Percentiles rank a stretch among this genome's conserved stretches.
These are phyloP conservation scores for Lamproptera curius DNA, from an alignment of 2,888 invertebrate genomes.

Conservation along the genomic window DNA sequence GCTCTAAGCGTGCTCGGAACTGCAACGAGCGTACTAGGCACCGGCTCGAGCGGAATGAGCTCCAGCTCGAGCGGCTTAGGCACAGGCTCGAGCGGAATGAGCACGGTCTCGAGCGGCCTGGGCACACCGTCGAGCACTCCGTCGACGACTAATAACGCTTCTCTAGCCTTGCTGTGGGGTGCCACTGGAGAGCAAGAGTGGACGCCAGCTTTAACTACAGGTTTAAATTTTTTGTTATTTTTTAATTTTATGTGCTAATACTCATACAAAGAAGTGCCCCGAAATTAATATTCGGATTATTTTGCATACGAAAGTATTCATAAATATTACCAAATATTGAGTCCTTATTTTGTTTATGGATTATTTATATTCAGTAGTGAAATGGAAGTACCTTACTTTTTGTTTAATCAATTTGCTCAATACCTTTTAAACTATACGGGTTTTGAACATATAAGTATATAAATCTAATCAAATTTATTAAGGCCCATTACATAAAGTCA, in stretches of 20 bases:
- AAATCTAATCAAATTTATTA: no score
- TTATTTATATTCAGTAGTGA: no score
- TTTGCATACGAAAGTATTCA: no score
- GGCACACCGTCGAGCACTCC: conserved; percentile 48
- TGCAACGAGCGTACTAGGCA: conserved; percentile 19
- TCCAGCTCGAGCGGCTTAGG: conserved; percentile 7
- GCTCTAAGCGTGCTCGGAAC: conserved; percentile 30
- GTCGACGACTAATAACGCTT: conserved; percentile 66
- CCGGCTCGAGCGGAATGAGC: conserved; percentile 7
- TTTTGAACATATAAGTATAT: no score
- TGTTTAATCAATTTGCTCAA: no score
- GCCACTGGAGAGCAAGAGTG: conserved; percentile 98
- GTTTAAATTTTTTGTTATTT: conserved; percentile 56
- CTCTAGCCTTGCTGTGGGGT: conserved; percentile 90
- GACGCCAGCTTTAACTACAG: conserved; percentile 97
- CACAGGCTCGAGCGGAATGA: conserved; percentile 11
- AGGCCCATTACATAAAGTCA: no score
- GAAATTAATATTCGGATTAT: neutral
- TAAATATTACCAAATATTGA: no score
- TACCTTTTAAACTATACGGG: no score
- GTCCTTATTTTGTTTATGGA: neutral
- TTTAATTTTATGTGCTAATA: no score
- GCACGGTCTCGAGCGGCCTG: conserved; percentile 26
- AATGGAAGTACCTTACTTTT: no score
- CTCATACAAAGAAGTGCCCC: neutral